These are phyloP conservation scores for Ochropleura plecta DNA, from an alignment of 2,888 invertebrate genomes.

Conservation along the genomic window DNA sequence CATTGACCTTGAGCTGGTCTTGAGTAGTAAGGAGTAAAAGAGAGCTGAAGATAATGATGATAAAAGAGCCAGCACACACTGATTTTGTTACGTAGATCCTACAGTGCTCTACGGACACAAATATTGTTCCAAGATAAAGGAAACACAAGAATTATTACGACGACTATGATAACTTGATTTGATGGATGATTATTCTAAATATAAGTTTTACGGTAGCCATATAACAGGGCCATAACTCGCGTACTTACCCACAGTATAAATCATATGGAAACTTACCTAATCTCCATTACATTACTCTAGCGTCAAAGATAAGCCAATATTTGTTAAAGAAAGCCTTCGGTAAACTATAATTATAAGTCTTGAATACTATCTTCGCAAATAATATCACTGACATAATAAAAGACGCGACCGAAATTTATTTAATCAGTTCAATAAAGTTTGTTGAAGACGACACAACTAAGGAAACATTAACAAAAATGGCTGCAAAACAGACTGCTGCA, in stretches of 20 bases:
- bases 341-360: conserved; percentile 43
- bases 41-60: too few species aligned
- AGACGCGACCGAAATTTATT: conserved; percentile 31
- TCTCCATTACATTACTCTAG: conserved; percentile 31
- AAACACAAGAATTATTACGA: neutral
- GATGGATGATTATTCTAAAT: conserved; percentile 2
- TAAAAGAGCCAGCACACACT: neutral
- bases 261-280: conserved; percentile 55
- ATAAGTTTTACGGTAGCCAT: conserved; percentile 20
- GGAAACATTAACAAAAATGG: conserved; percentile 49
- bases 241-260: conserved; percentile 27
- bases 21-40: neutral
- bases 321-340: conserved; percentile 27
- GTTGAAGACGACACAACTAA: conserved; percentile 15
- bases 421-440: conserved; percentile 42
- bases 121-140: neutral
- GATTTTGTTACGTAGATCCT: neutral
- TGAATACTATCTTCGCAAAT: conserved; percentile 47
- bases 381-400: conserved; percentile 47
- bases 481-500: conserved; percentile 22
- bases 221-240: neutral
- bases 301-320: conserved; percentile 52
- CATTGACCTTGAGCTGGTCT: neutral
- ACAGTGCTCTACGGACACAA: neutral
- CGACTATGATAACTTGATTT: neutral